Conservation (phyloP, 2,797 vertebrate genomes). For the Onychomys arenicola region DNA sequence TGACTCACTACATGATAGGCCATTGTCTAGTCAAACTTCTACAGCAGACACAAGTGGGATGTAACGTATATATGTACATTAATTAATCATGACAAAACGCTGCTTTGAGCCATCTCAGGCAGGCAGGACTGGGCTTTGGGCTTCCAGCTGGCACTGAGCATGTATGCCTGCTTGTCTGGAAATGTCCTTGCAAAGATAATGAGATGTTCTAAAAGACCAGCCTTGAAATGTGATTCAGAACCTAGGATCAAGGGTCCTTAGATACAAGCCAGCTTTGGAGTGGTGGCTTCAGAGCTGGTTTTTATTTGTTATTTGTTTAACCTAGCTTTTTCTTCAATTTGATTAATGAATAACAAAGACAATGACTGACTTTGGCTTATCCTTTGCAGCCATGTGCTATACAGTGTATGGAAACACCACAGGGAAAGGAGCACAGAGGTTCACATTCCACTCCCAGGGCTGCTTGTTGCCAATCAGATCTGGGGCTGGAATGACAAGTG, state of each 20-base stretch:
- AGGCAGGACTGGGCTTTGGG: background rate
- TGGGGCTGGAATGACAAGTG: background rate
- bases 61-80: background rate
- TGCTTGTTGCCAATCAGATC: background rate
- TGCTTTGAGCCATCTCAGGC: background rate
- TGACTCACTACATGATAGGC: background rate
- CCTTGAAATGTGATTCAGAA: background rate
- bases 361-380: background rate
- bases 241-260: background rate
- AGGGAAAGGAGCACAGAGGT: background rate
- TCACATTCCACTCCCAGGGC: background rate
- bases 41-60: background rate
- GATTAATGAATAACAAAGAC: constrained; percentile 50
- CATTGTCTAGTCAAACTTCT: background rate
- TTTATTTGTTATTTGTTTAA: constrained; percentile 60
- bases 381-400: background rate
- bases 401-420: background rate
- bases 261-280: background rate
- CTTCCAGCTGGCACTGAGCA: background rate
- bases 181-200: background rate
- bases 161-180: constrained; percentile 35
- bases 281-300: constrained; percentile 38
- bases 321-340: constrained; percentile 14
- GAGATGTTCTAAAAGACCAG: background rate
- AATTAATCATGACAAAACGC: background rate